Conservation (phyloP, 2,113 vertebrate genomes). For the Etheostoma spectabile region DNA sequence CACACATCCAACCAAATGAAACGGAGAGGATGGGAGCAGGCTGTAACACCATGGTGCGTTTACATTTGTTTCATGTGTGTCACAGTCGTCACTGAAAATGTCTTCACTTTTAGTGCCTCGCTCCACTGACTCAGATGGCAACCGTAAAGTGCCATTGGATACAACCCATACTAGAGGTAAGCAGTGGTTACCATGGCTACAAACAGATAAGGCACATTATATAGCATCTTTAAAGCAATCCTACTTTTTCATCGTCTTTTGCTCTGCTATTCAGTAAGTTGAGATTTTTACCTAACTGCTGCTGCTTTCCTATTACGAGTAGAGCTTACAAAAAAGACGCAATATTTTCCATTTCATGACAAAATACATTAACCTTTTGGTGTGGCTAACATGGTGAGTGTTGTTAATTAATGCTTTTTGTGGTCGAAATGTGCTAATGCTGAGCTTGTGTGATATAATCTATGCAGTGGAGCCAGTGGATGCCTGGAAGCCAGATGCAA, state of each 20-base stretch:
- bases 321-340: neutral
- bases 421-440: slow-evolving; percentile 58
- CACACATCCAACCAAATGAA: slow-evolving; percentile 31
- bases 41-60: slow-evolving; percentile 13
- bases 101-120: slow-evolving; percentile 74
- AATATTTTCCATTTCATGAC: neutral
- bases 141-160: slow-evolving; percentile 71
- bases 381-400: slow-evolving; percentile 6
- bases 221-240: neutral
- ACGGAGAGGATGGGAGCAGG: neutral
- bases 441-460: slow-evolving; percentile 75
- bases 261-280: neutral
- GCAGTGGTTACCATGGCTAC: slow-evolving; percentile 39
- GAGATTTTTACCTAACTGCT: neutral
- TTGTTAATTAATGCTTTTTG: slow-evolving; percentile 24
- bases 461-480: slow-evolving; percentile 85
- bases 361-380: neutral
- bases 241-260: neutral
- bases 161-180: slow-evolving; percentile 75
- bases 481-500: slow-evolving; percentile 84
- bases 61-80: slow-evolving; percentile 17
- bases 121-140: slow-evolving; percentile 71
- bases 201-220: neutral
- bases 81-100: slow-evolving; percentile 25
- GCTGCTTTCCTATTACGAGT: slow-evolving; percentile 4